Percentiles rank a stretch among this genome's conserved stretches.
These are phyloP conservation scores for Epinephelus coioides DNA, from an alignment of 2,797 vertebrate species.

Conservation along the genomic window DNA sequence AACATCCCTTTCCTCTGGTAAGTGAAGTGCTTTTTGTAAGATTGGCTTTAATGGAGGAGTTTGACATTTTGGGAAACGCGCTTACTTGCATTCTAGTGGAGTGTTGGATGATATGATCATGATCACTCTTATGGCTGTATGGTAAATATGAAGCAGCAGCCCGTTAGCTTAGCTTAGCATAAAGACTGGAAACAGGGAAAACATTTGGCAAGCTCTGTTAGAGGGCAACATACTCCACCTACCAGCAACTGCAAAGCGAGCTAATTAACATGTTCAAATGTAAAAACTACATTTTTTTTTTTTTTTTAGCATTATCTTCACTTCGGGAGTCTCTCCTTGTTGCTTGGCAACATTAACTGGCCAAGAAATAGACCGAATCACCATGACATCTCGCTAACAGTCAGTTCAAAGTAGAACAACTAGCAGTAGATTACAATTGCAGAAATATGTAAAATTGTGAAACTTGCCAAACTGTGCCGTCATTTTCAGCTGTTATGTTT, in stretches of 20 bases:
- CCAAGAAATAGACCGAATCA: too few species aligned
- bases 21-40: constrained; percentile 48
- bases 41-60: constrained; percentile 17
- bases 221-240: background rate
- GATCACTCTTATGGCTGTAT: background rate
- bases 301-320: background rate
- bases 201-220: background rate
- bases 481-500: too few species aligned
- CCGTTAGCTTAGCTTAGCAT: constrained; percentile 7
- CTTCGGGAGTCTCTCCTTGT: background rate
- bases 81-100: constrained; percentile 6
- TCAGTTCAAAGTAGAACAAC: too few species aligned
- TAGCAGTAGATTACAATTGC: too few species aligned
- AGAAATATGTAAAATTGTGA: too few species aligned
- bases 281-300: background rate
- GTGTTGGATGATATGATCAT: background rate
- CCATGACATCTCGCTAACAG: too few species aligned
- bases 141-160: background rate
- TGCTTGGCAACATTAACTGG: background rate
- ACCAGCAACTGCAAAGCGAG: background rate
- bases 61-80: constrained; percentile 18
- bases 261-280: background rate
- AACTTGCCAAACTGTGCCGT: too few species aligned
- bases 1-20: constrained; percentile 28
- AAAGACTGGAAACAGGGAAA: background rate